Evolutionary conservation across 2,888 invertebrate species (phyloP).

Genomic region (Cephus pygmeus): DNA sequence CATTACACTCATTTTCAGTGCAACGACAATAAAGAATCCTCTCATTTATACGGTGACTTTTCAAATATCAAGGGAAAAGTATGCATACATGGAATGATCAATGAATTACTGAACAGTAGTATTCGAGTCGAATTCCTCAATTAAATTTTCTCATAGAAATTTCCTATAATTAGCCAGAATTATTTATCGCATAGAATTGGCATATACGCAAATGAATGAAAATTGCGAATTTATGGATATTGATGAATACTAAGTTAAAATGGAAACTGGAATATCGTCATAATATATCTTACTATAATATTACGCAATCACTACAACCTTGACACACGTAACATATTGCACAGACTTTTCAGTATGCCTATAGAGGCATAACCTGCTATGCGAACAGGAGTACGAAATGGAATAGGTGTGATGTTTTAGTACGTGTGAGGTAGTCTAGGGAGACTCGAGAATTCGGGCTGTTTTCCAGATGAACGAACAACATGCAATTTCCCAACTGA

Average conservation of each 20-base stretch:
- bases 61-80: not conserved
- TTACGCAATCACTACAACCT: not conserved
- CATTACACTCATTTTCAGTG: not conserved
- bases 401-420: not conserved
- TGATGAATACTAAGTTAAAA: not conserved
- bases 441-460: not conserved
- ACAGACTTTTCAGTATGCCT: not conserved
- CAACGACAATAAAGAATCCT: not conserved
- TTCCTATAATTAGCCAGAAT: not conserved
- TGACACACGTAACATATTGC: not conserved
- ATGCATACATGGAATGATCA: not conserved
- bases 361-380: not conserved
- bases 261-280: not conserved
- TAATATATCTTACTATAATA: not conserved
- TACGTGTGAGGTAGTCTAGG: not conserved
- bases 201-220: not conserved
- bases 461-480: not conserved
- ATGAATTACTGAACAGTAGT: not conserved
- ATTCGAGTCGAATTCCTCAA: not conserved
- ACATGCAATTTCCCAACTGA: not conserved
- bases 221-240: not conserved
- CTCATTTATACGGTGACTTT: not conserved
- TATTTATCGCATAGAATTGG: not conserved
- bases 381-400: not conserved
- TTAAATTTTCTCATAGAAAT: not conserved